These are phyloP conservation scores for Brachyptera putata DNA, from an alignment of 2,888 invertebrate genomes.

Conservation along the genomic window DNA sequence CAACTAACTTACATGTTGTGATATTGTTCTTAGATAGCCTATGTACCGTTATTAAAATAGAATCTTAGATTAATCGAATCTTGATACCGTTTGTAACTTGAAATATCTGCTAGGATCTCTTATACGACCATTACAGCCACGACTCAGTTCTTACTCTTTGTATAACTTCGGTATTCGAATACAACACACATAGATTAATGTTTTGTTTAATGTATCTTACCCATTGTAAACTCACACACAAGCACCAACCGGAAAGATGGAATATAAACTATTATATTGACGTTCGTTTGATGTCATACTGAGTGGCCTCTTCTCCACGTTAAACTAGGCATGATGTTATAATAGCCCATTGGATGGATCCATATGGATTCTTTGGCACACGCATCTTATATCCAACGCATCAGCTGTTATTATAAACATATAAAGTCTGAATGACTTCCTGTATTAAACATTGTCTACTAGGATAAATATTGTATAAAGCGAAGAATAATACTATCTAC, in stretches of 20 bases:
- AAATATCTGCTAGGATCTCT: too few relatives aligned
- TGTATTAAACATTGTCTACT: neutral
- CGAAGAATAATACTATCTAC: neutral
- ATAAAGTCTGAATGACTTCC: neutral
- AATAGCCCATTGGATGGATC: neutral
- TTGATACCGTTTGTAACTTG: too few relatives aligned
- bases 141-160: too few relatives aligned
- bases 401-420: neutral
- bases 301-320: conserved; percentile 24
- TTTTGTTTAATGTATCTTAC: neutral
- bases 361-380: neutral
- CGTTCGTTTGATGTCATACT: conserved; percentile 31
- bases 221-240: neutral
- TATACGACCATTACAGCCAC: too few relatives aligned
- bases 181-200: neutral
- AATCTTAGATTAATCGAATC: too few relatives aligned
- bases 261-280: conserved; percentile 26
- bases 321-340: neutral
- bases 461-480: neutral
- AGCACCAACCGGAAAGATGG: conserved; percentile 22
- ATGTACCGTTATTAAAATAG: too few relatives aligned
- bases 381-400: too few relatives aligned
- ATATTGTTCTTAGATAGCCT: too few relatives aligned
- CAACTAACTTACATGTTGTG: too few relatives aligned
- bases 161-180: too few relatives aligned